Conservation (phyloP, 2,113 vertebrate genomes). For the Penelope pileata region DNA sequence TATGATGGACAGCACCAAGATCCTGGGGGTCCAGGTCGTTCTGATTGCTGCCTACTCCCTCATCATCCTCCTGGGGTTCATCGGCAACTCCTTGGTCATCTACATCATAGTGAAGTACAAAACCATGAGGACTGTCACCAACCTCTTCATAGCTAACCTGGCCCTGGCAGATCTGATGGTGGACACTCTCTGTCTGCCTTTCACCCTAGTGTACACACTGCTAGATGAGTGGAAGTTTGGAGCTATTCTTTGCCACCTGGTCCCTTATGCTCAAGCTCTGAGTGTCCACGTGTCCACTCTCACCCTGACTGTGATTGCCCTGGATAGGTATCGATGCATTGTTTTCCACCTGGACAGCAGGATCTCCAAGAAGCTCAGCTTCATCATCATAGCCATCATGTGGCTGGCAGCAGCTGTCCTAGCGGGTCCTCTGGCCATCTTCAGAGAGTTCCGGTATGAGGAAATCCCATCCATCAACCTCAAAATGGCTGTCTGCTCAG, state of each 20-base stretch:
- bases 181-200: conserved; percentile 89
- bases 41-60: conserved; percentile 88
- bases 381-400: conserved; percentile 84
- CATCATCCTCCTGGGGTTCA: conserved; percentile 88
- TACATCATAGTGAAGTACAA: conserved; percentile 89
- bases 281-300: conserved; percentile 91
- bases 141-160: conserved; percentile 93
- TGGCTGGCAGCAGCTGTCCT: conserved; percentile 85
- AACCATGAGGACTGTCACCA: conserved; percentile 92
- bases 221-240: conserved; percentile 93
- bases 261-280: conserved; percentile 89
- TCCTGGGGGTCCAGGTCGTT: conserved; percentile 84
- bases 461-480: conserved; percentile 88
- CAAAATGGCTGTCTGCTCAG: conserved; percentile 87
- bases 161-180: conserved; percentile 91
- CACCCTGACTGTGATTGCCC: conserved; percentile 89
- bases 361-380: conserved; percentile 84
- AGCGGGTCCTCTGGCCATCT: conserved; percentile 89
- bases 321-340: conserved; percentile 91
- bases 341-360: conserved; percentile 89
- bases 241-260: conserved; percentile 87
- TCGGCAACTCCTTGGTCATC: conserved; percentile 88
- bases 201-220: conserved; percentile 89
- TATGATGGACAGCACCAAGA: conserved; percentile 88
- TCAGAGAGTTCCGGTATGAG: conserved; percentile 86